Conservation (phyloP, 2,888 invertebrate genomes). For the Tanytarsus gracilentus region DNA sequence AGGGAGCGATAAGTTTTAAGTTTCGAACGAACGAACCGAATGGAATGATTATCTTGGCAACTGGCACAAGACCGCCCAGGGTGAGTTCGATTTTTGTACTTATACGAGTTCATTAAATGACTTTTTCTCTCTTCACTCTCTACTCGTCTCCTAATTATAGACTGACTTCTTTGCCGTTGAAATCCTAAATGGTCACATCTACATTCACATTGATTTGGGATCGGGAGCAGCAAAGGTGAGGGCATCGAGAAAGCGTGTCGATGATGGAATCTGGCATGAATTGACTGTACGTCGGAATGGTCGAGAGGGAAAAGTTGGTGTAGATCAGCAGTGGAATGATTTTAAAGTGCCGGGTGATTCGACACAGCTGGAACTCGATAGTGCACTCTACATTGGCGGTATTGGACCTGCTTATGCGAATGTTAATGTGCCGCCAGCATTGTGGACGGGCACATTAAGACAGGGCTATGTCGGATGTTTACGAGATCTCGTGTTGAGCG, state of each 20-base stretch:
- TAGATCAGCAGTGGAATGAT: conserved; percentile 80
- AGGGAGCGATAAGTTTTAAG: conserved; percentile 85
- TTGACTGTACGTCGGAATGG: conserved; percentile 74
- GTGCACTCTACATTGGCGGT: conserved; percentile 81
- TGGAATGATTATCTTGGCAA: conserved; percentile 87
- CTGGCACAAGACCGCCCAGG: conserved; percentile 66
- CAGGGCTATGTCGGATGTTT: conserved; percentile 93
- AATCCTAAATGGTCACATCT: conserved; percentile 86
- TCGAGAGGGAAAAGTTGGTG: conserved; percentile 76
- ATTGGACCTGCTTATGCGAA: conserved; percentile 72
- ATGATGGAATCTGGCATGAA: conserved; percentile 90
- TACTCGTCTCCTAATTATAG: conserved; percentile 42
- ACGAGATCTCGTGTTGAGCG: conserved; percentile 79
- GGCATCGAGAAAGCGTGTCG: conserved; percentile 70
- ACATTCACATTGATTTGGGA: conserved; percentile 85
- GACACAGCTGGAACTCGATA: conserved; percentile 78
- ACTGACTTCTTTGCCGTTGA: conserved; percentile 91
- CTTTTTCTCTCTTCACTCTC: not conserved
- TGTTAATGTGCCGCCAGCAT: conserved; percentile 66
- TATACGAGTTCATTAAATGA: not conserved
- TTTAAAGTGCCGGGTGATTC: conserved; percentile 85
- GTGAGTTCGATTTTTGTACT: conserved; percentile 47
- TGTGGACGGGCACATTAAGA: conserved; percentile 84
- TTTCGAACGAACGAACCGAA: conserved; percentile 93
- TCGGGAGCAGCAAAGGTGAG: conserved; percentile 81